Conservation (phyloP, 2,888 invertebrate genomes). For the Gasteruption jaculator region DNA sequence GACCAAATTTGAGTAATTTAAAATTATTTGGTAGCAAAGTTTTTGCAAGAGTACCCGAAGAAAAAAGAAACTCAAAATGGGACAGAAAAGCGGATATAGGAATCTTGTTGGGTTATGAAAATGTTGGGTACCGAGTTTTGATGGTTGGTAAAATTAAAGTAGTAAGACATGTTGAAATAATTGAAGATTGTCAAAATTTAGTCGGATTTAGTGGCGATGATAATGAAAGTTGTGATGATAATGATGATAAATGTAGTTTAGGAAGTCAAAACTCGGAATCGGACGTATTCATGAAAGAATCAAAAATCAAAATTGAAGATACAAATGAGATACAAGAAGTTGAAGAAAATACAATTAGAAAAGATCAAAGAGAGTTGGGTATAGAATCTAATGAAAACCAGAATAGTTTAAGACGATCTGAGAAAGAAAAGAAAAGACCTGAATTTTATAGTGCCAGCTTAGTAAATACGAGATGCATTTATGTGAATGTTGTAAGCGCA, state of each 20-base stretch:
- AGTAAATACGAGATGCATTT: not conserved
- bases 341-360: not conserved
- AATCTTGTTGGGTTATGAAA: slow-evolving; percentile 11
- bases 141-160: slow-evolving; percentile 6
- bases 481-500: not conserved
- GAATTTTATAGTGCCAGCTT: not conserved
- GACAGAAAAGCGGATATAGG: slow-evolving; percentile 16
- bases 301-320: not conserved
- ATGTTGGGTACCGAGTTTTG: slow-evolving; percentile 10
- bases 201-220: slow-evolving; percentile 7
- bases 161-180: slow-evolving; percentile 14
- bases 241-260: slow-evolving; percentile 5
- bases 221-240: not conserved
- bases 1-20: slow-evolving; percentile 13
- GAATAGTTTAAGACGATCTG: not conserved
- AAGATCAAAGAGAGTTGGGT: not conserved
- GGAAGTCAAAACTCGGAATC: not conserved
- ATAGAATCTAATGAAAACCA: not conserved
- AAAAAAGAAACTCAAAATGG: slow-evolving; percentile 14
- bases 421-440: not conserved
- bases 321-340: not conserved
- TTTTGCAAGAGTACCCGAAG: slow-evolving; percentile 15
- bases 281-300: no score
- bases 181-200: slow-evolving; percentile 8
- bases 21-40: slow-evolving; percentile 14